These are phyloP conservation scores for Cosmia trapezina DNA, from an alignment of 2,888 invertebrate species.

Conservation along the genomic window DNA sequence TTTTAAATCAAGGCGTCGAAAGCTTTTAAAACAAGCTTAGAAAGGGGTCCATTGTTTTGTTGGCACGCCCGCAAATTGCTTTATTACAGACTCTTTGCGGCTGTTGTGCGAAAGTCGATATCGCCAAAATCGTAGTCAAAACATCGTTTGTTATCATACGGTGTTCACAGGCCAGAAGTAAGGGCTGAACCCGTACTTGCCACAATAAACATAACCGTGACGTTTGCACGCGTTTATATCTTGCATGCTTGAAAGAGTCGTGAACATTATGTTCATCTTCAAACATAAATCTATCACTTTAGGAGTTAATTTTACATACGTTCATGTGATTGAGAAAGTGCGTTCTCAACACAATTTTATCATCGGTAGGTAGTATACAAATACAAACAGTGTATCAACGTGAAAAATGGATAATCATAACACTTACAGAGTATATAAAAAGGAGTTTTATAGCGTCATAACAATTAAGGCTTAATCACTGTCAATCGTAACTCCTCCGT, in stretches of 20 bases:
- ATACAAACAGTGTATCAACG: constrained; percentile 70
- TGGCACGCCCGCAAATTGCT: constrained; percentile 88
- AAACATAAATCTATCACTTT: constrained; percentile 69
- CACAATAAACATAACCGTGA: constrained; percentile 63
- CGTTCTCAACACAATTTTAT: constrained; percentile 63
- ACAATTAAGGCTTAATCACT: constrained; percentile 88
- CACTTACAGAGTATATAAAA: constrained; percentile 79
- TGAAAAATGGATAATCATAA: constrained; percentile 75
- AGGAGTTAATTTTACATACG: constrained; percentile 61
- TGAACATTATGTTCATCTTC: constrained; percentile 60
- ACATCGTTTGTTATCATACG: constrained; percentile 84
- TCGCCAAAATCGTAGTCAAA: constrained; percentile 87
- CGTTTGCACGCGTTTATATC: constrained; percentile 53
- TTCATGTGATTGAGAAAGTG: constrained; percentile 57
- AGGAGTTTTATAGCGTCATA: constrained; percentile 82
- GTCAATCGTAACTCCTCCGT: constrained; percentile 85
- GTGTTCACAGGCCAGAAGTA: constrained; percentile 60
- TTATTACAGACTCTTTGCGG: constrained; percentile 85
- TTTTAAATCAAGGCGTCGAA: constrained; percentile 90
- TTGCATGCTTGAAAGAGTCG: constrained; percentile 58
- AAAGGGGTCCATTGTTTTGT: constrained; percentile 88
- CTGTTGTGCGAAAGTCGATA: constrained; percentile 86
- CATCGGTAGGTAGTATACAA: constrained; percentile 66
- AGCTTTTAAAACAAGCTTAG: constrained; percentile 90
- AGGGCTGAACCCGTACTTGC: constrained; percentile 50